phyloP scores from a whole-genome alignment of 2,797 vertebrate genomes.

The Pampus argenteus region DNA sequence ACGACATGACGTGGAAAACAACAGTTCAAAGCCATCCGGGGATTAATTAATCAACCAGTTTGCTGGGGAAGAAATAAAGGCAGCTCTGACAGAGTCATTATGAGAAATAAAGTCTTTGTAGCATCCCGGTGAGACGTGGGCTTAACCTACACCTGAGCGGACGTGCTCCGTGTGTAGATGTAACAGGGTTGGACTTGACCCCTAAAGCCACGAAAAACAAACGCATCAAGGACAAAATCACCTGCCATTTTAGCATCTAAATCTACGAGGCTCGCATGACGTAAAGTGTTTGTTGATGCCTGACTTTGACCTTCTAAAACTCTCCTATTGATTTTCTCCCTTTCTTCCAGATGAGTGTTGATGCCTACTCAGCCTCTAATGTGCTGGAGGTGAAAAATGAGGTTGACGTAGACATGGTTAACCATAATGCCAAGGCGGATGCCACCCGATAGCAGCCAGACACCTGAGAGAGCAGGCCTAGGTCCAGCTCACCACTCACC shows the following conservation, averaged over 20 bases:
- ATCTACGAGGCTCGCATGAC: slow-evolving; percentile 60
- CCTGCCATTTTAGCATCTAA: slow-evolving; percentile 60
- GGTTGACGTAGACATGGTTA: slow-evolving; percentile 76
- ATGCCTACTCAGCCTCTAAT: slow-evolving; percentile 67
- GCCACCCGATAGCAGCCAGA: slow-evolving; percentile 82
- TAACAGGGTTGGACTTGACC: slow-evolving; percentile 20
- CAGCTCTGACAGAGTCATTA: slow-evolving; percentile 38
- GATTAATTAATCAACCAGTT: slow-evolving; percentile 63
- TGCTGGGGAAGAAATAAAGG: slow-evolving; percentile 39
- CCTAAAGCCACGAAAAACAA: slow-evolving; percentile 31
- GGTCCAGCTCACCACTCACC: slow-evolving; percentile 71
- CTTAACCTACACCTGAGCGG: slow-evolving; percentile 61
- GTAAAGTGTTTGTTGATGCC: slow-evolving; percentile 77
- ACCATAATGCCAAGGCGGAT: slow-evolving; percentile 74
- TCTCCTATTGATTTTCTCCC: slow-evolving; percentile 74
- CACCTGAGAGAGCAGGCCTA: slow-evolving; percentile 82
- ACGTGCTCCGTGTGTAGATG: slow-evolving; percentile 61
- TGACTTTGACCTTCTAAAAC: slow-evolving; percentile 80
- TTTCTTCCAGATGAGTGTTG: slow-evolving; percentile 63
- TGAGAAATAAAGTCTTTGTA: slow-evolving; percentile 56
- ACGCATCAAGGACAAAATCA: slow-evolving; percentile 66
- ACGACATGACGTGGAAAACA: slow-evolving; percentile 31
- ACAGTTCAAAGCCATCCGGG: slow-evolving; percentile 35
- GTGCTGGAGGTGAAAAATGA: slow-evolving; percentile 71
- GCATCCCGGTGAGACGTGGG: slow-evolving; percentile 48